A percentile compares a stretch with the other conserved stretches of the same genome.
Evolutionary conservation across 2,797 vertebrate genomes (phyloP).

Genomic region (Acomys russatus): DNA sequence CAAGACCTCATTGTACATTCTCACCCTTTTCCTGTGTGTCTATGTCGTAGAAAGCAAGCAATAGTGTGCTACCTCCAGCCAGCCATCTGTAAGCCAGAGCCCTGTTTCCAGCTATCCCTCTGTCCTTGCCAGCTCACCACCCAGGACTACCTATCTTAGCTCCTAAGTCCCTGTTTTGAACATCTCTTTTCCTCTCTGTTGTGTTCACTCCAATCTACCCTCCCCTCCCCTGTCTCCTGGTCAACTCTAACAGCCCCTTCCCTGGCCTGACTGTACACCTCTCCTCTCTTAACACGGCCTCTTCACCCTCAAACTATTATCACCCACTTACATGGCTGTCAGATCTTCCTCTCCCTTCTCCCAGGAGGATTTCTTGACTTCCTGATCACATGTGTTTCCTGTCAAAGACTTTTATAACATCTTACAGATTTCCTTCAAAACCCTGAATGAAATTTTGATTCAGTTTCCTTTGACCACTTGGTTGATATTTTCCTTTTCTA

Average conservation of each 20-base stretch:
- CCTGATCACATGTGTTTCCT: background rate
- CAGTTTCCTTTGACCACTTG: constrained; percentile 34
- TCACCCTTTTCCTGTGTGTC: background rate
- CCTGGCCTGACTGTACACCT: background rate
- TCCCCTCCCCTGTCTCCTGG: background rate
- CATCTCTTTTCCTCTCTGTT: background rate
- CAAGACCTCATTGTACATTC: background rate
- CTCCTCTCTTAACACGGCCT: too few relatives aligned
- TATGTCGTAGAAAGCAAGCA: background rate
- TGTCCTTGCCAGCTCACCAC: background rate
- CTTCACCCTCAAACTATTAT: background rate
- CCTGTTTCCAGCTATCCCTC: background rate
- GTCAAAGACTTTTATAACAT: background rate
- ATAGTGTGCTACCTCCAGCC: background rate
- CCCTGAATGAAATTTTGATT: background rate
- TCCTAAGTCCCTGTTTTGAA: background rate
- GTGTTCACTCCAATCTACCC: background rate
- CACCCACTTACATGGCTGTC: background rate
- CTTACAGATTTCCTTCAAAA: background rate
- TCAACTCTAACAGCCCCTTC: background rate
- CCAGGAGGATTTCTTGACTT: background rate
- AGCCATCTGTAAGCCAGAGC: constrained; percentile 15
- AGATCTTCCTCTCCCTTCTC: background rate
- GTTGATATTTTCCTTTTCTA: constrained; percentile 48
- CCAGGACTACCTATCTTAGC: background rate